A percentile compares a stretch with the other conserved stretches of the same genome.
Conservation (phyloP, 2,797 vertebrate species). For the Micrastur ruficollis region DNA sequence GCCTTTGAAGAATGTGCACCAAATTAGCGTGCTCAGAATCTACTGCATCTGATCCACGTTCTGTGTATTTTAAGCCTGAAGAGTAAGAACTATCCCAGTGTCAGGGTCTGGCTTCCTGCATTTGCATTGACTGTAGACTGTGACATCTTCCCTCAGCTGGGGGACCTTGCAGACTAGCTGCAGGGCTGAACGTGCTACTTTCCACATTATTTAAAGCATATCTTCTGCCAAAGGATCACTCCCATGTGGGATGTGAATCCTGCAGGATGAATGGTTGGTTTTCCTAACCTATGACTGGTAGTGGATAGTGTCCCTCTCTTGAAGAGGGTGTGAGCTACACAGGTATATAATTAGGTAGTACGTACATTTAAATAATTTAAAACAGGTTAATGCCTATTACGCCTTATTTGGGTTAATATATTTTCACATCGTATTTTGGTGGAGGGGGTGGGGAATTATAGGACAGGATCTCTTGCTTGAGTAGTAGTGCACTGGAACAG, state of each 20-base stretch:
- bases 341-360: background rate
- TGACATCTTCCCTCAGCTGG: background rate
- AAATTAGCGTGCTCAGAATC: background rate
- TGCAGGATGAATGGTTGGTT: background rate
- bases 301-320: background rate
- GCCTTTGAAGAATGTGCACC: fast-evolving
- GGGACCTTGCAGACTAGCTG: background rate
- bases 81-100: background rate
- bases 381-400: background rate
- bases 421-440: background rate
- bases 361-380: background rate
- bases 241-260: background rate
- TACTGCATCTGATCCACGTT: background rate
- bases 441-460: background rate
- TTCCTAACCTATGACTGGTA: background rate
- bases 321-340: background rate
- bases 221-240: background rate
- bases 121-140: background rate
- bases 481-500: background rate
- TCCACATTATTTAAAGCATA: background rate
- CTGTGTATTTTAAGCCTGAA: background rate
- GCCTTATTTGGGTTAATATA: background rate
- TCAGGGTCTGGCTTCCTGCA: background rate
- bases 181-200: background rate
- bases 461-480: background rate